These are phyloP conservation scores for Girardinichthys multiradiatus DNA, from an alignment of 2,113 vertebrate species.

Conservation along the genomic window DNA sequence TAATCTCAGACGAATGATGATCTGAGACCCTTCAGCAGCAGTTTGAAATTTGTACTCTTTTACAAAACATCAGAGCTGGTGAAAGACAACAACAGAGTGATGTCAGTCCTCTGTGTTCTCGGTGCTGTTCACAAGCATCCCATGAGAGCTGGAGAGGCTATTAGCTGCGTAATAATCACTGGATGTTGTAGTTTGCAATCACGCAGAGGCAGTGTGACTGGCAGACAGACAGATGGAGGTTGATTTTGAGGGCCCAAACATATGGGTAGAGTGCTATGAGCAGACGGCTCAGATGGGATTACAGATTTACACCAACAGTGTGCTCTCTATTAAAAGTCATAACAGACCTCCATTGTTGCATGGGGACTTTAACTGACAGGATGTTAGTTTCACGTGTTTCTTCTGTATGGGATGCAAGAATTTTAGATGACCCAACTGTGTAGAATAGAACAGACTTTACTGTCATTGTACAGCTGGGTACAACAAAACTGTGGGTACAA, in stretches of 20 bases:
- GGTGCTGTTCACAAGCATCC: slow-evolving; percentile 59
- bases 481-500: neutral
- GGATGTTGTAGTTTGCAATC: slow-evolving; percentile 56
- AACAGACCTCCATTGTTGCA: slow-evolving; percentile 5
- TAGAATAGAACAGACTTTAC: neutral
- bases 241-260: slow-evolving; percentile 66
- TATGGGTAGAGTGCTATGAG: slow-evolving; percentile 54
- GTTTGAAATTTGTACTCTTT: slow-evolving; percentile 44
- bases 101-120: slow-evolving; percentile 54
- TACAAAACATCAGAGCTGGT: slow-evolving; percentile 21
- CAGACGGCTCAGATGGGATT: slow-evolving; percentile 59
- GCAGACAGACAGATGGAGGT: slow-evolving; percentile 67
- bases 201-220: slow-evolving; percentile 49
- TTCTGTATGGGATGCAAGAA: slow-evolving; percentile 15
- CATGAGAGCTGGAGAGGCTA: slow-evolving; percentile 58
- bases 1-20: slow-evolving; percentile 63
- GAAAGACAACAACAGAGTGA: slow-evolving; percentile 26
- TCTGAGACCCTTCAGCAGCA: slow-evolving; percentile 43
- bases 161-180: slow-evolving; percentile 65
- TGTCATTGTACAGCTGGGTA: neutral
- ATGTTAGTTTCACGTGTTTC: slow-evolving; percentile 10
- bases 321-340: slow-evolving; percentile 31
- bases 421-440: neutral
- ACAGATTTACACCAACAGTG: slow-evolving; percentile 32
- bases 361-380: neutral